phyloP scores from a whole-genome alignment of 2,888 invertebrate genomes.

The Scaptodrosophila latifasciaeformis region DNA sequence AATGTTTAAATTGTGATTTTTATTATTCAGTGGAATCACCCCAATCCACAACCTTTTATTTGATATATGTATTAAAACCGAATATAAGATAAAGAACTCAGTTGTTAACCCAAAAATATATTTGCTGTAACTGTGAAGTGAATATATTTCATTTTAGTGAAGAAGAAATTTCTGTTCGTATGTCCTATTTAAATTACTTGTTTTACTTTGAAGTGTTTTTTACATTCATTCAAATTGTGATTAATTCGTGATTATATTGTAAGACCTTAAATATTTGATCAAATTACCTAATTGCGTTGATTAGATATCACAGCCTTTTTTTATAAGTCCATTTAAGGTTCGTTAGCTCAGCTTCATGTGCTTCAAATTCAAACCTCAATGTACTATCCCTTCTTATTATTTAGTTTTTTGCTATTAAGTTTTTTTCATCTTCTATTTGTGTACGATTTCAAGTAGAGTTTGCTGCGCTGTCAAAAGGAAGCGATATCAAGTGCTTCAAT shows the following conservation, averaged over 20 bases:
- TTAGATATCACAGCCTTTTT: no score
- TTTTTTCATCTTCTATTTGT: background rate
- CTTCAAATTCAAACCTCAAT: slow-evolving; percentile 6
- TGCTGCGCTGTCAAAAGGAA: slow-evolving; percentile 44
- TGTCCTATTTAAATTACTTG: background rate
- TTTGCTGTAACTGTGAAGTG: no score
- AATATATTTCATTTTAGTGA: no score
- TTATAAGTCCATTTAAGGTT: slow-evolving; percentile 23
- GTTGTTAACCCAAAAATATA: no score
- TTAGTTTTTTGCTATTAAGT: background rate
- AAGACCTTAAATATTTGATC: no score
- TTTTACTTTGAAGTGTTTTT: slow-evolving; percentile 2
- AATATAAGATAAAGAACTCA: no score
- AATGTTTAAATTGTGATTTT: slow-evolving; percentile 64
- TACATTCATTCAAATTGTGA: slow-evolving; percentile 20
- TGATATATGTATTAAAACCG: no score
- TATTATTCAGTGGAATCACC: slow-evolving; percentile 52
- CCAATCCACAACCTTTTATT: no score
- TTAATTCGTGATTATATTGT: no score
- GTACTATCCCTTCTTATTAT: no score
- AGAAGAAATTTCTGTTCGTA: no score
- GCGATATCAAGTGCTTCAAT: slow-evolving; percentile 62
- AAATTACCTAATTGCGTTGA: no score
- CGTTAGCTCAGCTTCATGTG: slow-evolving; percentile 30
- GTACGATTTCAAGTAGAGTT: slow-evolving; percentile 25